Percentiles rank a stretch among this genome's conserved stretches.
phyloP scores from a whole-genome alignment of 2,888 invertebrate species.

The Cheilosia scutellata region DNA sequence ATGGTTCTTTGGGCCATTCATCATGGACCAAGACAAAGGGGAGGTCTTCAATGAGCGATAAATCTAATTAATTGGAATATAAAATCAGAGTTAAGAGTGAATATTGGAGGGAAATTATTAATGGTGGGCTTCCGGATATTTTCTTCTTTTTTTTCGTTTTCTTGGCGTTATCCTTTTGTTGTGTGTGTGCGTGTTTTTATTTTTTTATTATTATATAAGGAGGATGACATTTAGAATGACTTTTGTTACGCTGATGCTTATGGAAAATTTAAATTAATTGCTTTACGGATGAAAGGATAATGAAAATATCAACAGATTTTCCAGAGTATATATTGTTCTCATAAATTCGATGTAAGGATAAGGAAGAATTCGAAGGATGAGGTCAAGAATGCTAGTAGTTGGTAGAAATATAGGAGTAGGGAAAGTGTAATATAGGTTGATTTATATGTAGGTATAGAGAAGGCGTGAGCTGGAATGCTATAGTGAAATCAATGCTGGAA shows the following conservation, averaged over 20 bases:
- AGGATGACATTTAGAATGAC: conserved; percentile 36
- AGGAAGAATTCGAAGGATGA: neutral
- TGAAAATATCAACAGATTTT: conserved; percentile 61
- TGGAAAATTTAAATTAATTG: conserved; percentile 60
- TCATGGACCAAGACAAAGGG: conserved; percentile 63
- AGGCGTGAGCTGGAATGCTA: too few species aligned
- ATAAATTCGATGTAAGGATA: conserved; percentile 3
- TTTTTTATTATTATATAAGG: neutral
- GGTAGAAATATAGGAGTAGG: neutral
- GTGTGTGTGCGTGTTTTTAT: neutral
- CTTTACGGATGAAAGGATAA: conserved; percentile 60
- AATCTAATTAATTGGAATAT: conserved; percentile 74
- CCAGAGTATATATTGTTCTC: neutral
- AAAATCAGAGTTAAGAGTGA: conserved; percentile 67
- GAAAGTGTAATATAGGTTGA: too few species aligned
- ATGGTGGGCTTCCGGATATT: conserved; percentile 37
- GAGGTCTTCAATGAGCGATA: conserved; percentile 71
- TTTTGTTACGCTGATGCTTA: conserved; percentile 57
- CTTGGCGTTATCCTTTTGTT: conserved; percentile 5
- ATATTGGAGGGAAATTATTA: conserved; percentile 67
- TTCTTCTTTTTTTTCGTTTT: neutral
- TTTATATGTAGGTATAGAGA: too few species aligned
- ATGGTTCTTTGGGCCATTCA: conserved; percentile 53
- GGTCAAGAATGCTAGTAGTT: neutral
- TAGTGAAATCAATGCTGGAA: too few species aligned